Conservation (phyloP, 2,888 invertebrate species). For the Acleris emargana region DNA sequence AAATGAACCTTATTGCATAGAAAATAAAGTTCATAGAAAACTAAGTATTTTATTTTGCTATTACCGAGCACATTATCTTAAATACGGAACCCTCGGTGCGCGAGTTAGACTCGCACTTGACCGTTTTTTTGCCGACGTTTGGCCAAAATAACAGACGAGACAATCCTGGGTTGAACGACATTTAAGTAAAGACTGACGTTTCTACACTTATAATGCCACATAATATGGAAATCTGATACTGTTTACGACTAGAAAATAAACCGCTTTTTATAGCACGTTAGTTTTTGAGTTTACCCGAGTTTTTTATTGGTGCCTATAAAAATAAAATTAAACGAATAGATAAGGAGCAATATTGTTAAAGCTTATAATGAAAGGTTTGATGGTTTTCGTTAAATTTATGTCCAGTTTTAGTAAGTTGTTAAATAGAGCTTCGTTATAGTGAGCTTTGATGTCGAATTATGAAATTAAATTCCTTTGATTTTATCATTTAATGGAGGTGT, state of each 20-base stretch:
- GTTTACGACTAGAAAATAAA: conserved; percentile 56
- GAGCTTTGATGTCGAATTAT: conserved; percentile 11
- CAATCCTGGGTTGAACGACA: conserved; percentile 57
- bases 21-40: too few species aligned
- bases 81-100: too few species aligned
- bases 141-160: conserved; percentile 49
- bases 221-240: conserved; percentile 63
- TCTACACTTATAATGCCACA: conserved; percentile 48
- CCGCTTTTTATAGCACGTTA: conserved; percentile 53
- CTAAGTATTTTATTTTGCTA: too few species aligned
- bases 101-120: too few species aligned
- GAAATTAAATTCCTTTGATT: conserved; percentile 14
- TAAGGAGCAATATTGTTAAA: conserved; percentile 48
- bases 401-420: conserved; percentile 36
- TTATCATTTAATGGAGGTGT: conserved; percentile 14
- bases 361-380: conserved; percentile 45
- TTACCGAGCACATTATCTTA: too few species aligned
- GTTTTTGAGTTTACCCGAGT: conserved; percentile 49
- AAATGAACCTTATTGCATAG: too few species aligned
- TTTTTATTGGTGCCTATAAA: conserved; percentile 56
- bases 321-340: conserved; percentile 57
- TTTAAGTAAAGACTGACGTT: conserved; percentile 50
- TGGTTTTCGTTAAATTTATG: conserved; percentile 41
- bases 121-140: conserved; percentile 47
- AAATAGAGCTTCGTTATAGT: conserved; percentile 16